Evolutionary conservation across 2,888 invertebrate genomes (phyloP), one percentile per base, ranked within the genome.

Genomic region (Geotrupes spiniger): DNA sequence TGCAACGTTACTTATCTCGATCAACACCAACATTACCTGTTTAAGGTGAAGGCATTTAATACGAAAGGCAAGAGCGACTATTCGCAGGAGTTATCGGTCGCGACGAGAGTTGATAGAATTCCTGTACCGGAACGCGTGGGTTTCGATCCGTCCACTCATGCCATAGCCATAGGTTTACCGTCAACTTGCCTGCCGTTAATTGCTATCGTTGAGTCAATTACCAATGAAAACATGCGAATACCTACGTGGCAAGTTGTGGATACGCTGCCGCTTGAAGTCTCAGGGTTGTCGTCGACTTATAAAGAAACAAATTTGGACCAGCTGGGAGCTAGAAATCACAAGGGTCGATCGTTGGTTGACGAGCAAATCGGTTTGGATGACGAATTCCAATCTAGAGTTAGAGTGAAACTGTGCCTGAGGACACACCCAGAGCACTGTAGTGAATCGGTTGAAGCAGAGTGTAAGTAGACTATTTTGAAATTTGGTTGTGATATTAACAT

Each of bases 11-110:
- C 87, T 1, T 80, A 84, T 46, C 78, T 94, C 42, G 90, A 92
- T 43, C 92, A 93, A 63, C 89, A 93, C 70, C 90, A 89, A 66
- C 83, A 83, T 16, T 94, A 92, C 69, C 79, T 85, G 0, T 91
- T 94, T 74, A 91, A 90, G 80, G 84, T 89, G 49, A 91, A 90
- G 74, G 92, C 92, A 0, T 80, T 89, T 54, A 94, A 93, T 66
- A 87, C 89, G 1, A 90, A 90, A 71, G 92, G 92, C 10, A 50
- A 50, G 58, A 92, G 92, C 52, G 89, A 89, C 56, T 90, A 86
- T 65, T 93, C 93, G 1, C 89, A 89, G 62, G 91, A 92, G 68
- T 83, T 90, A 36, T 79, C 82, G 1, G 86, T 85, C 29, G 85
- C 86, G 2, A 93, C 93, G 0, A 85, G 88, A 61, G 91, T 94